Conservation (phyloP, 2,797 vertebrate species). For the Champsocephalus esox region DNA sequence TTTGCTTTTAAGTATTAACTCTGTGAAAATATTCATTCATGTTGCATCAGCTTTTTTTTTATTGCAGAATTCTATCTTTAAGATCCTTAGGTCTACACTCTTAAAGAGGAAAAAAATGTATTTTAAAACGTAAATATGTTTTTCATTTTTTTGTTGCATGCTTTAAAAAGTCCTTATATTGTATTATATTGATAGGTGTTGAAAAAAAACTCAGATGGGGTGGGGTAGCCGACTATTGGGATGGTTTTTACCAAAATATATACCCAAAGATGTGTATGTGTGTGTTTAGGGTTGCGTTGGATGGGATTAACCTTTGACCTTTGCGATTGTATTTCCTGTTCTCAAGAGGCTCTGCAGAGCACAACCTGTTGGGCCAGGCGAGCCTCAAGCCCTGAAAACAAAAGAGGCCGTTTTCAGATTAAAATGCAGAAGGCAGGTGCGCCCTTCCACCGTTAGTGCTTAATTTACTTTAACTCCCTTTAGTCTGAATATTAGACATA, state of each 20-base stretch:
- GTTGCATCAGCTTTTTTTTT: constrained; percentile 63
- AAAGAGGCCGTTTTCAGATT: constrained; percentile 33
- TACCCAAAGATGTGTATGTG: constrained; percentile 84
- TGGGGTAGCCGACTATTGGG: constrained; percentile 72
- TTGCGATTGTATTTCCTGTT: constrained; percentile 89
- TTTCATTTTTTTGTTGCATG: constrained; percentile 82
- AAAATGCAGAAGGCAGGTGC: constrained; percentile 23
- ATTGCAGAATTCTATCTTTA: constrained; percentile 83
- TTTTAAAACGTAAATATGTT: constrained; percentile 68
- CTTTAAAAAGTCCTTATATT: constrained; percentile 79
- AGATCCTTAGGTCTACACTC: constrained; percentile 91
- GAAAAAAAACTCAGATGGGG: constrained; percentile 67
- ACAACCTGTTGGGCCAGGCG: constrained; percentile 81
- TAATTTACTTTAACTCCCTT: constrained; percentile 27
- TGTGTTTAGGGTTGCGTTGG: constrained; percentile 82
- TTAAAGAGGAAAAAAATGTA: constrained; percentile 86
- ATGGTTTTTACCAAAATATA: constrained; percentile 69
- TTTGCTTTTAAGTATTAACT: constrained; percentile 81
- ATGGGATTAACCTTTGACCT: constrained; percentile 88
- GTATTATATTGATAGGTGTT: constrained; percentile 77
- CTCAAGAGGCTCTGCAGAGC: constrained; percentile 79
- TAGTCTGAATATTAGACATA: constrained; percentile 33
- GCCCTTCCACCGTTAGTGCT: constrained; percentile 36
- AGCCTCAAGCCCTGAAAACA: constrained; percentile 77
- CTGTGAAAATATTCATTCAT: constrained; percentile 68